Conservation (phyloP, 2,113 vertebrate genomes). For the Anoplopoma fimbria region DNA sequence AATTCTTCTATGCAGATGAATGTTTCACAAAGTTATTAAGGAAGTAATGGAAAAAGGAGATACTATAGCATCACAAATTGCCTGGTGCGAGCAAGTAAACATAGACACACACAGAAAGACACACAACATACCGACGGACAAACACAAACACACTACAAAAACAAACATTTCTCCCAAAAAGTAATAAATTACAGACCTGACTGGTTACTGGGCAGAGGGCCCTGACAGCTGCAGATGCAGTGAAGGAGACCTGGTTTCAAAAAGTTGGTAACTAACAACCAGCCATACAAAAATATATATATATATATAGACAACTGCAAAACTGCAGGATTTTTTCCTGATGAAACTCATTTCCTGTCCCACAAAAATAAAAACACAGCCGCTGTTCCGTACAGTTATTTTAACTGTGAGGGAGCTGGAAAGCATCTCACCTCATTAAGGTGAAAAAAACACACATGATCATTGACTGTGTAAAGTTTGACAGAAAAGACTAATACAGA, state of each 20-base stretch:
- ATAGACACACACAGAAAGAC: background rate
- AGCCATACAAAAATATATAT: background rate
- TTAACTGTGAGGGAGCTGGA: too few species aligned
- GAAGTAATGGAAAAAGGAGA: background rate
- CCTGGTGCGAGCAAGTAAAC: background rate
- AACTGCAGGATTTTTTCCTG: background rate
- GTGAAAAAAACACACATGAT: too few species aligned
- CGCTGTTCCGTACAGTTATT: background rate
- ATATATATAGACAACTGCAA: background rate
- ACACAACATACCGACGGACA: background rate
- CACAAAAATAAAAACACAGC: background rate
- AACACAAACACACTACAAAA: background rate
- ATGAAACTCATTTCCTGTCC: background rate
- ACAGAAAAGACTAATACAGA: too few species aligned
- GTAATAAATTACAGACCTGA: background rate
- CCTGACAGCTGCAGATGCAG: background rate
- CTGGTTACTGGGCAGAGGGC: background rate
- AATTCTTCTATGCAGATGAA: background rate
- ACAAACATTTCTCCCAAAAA: background rate
- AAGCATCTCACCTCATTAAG: too few species aligned
- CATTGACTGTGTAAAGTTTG: too few species aligned
- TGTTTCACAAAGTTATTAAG: background rate
- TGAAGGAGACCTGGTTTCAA: background rate
- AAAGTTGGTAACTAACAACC: background rate
- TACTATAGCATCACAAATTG: background rate